Evolutionary conservation across 2,113 vertebrate species (phyloP).

Genomic region (Eupsittula cactorum): DNA sequence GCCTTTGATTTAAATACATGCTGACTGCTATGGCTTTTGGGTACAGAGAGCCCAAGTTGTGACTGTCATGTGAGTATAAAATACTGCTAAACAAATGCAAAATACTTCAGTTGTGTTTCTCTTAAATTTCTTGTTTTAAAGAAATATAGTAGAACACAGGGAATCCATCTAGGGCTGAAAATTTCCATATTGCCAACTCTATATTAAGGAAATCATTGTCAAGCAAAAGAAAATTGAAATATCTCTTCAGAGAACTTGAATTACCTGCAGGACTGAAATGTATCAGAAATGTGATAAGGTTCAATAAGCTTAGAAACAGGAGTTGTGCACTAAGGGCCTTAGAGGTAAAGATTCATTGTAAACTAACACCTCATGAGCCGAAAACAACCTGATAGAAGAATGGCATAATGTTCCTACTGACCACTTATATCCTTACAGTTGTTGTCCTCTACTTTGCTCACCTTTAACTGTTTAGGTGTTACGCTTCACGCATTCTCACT

Average conservation of each 20-base stretch:
- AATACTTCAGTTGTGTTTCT: neutral
- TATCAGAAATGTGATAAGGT: neutral
- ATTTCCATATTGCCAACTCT: neutral
- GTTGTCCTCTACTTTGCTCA: neutral
- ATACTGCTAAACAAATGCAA: neutral
- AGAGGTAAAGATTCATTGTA: neutral
- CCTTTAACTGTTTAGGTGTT: neutral
- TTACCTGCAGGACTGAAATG: neutral
- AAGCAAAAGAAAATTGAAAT: neutral
- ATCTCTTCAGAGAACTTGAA: neutral
- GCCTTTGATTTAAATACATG: neutral
- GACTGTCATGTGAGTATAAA: neutral
- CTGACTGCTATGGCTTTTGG: neutral
- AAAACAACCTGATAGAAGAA: neutral
- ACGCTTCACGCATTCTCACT: neutral
- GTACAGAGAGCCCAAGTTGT: neutral
- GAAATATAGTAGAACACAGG: neutral
- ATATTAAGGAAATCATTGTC: neutral
- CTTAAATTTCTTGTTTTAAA: neutral
- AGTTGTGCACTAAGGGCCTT: neutral
- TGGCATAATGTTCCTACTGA: neutral
- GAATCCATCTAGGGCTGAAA: neutral
- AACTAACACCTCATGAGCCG: neutral
- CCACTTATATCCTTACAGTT: neutral
- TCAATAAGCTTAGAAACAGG: neutral